A percentile compares a stretch with the other conserved stretches of the same genome.
These are phyloP conservation scores for Grapholita molesta DNA, from an alignment of 1,140 invertebrate species.

Conservation along the genomic window DNA sequence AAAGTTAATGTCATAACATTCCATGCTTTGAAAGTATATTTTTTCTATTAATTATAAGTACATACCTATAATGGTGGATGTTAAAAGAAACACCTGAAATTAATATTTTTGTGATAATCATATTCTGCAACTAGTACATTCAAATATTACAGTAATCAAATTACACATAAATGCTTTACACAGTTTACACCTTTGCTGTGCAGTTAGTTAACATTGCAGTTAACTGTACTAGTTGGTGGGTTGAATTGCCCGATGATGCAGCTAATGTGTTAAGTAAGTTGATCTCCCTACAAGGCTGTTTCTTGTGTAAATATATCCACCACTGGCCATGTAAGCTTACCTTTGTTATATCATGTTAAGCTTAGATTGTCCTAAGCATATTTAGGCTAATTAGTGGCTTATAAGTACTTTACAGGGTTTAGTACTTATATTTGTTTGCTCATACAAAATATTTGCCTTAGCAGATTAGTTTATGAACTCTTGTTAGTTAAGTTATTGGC, in stretches of 20 bases:
- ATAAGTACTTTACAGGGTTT: constrained; percentile 9
- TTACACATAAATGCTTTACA: not conserved
- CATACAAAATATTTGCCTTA: not conserved
- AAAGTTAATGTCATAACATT: not conserved
- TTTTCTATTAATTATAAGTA: not conserved
- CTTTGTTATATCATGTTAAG: not conserved
- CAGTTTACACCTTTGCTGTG: too few species aligned
- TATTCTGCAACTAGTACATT: not conserved
- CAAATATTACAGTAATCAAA: not conserved
- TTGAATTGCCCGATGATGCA: too few species aligned
- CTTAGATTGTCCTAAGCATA: not conserved
- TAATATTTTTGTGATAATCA: not conserved
- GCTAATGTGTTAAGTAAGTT: not conserved
- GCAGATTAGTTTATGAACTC: constrained; percentile 1
- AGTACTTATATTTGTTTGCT: constrained; percentile 12
- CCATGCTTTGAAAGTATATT: not conserved
- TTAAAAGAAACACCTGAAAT: not conserved
- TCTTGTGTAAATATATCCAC: not conserved
- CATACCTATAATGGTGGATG: not conserved
- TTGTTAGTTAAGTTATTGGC: constrained; percentile 2
- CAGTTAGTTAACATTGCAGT: too few species aligned
- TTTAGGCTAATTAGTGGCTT: not conserved
- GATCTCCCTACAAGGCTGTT: not conserved
- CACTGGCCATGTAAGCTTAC: not conserved
- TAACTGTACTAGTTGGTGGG: too few species aligned